Evolutionary conservation across 2,797 vertebrate genomes (phyloP), one percentile per base, ranked within the genome.

Genomic region (Furcifer pardalis): DNA sequence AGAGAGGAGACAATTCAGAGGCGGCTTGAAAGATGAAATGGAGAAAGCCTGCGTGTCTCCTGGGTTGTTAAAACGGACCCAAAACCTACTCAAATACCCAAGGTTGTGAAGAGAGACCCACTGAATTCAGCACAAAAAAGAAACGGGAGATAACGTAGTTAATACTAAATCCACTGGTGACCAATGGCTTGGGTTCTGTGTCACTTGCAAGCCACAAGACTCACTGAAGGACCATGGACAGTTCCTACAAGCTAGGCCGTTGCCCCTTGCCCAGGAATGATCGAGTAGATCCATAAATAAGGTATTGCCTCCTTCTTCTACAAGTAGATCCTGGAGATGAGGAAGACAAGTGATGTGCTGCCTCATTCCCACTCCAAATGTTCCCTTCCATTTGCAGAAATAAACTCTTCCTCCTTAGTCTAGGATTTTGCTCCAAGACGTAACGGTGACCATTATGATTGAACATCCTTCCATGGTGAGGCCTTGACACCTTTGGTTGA

Each of bases 351-450:
- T 15, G 52, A 56, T 21, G 52, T 56, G 21, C 52, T 17, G 19
- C 52, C 17, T 21, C 52, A 15, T 56, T 1, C 52, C 5, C 3
- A 15, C 52, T 8, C 46, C 19, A 21, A n/a, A 32, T 27, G 6
- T 7, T 25, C 60, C 32, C 32, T 73, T 30, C 32, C 10, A 0
- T 32, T 40, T 4, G 23, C 32, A 15, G 59, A 30, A 65, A 0
- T 1, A 0, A 27, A 65, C 63, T 0, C 0, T 2, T 68, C 63
- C 81, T 52, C 1, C 0, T 35, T 0, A 0, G 0, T 37, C 63
- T 13, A 1, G 80, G 68, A 63, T 84, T 71, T 84, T 30, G 37
- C 13, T 46, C 86, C 23, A 0, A 56, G 35, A 68, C 0, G 37
- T 60, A 27, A 37, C 83, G 30, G 21, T 66, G 77, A 19, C 1